Base-by-base conservation (phyloP, 2,888 invertebrate genomes). In the Leptothorax acervorum region DNA sequence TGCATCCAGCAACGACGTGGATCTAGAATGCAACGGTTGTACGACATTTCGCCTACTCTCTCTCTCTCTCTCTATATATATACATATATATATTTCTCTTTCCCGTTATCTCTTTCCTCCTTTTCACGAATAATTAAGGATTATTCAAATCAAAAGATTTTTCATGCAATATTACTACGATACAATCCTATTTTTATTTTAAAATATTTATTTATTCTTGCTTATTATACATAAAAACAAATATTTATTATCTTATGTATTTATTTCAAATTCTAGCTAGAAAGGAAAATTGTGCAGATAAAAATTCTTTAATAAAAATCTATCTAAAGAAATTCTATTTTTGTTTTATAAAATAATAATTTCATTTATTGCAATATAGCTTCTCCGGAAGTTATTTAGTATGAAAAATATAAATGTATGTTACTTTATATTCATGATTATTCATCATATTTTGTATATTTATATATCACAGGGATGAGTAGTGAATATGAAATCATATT, bases 11-110 rank as follows among this genome's bases (percentile, higher is more conserved):
- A 42, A 55, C 70, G 55, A 70, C 73, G 39, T n/a, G 48, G 48
- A 48, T 73, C 48, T 71, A 73, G 60, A 81, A 81, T 81, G 53
- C 83, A 70, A 62, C 55, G 53, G 53, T 28, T 63, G 66, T 79
- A 70, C 65, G 79, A 66, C 79, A 63, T 75, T 74, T 75, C 75
- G 53, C 62, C 39, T 23, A 12, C 31, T 31, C 70, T 45, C 39
- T 60, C n/a, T 28, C 18, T 78, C 82, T 82, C 83, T 84, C 83
- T 60, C 84, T 57, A 11, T 48, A 12, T 15, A 11, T 48, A 2
- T 15, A 11, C 12, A 11, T 51, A 18, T 51, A 4, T 51, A 18
- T 51, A 5, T 31, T 5, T 75, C 48, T 63, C 60, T 45, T 28
- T 39, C 42, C 5, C 15, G 31, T 28, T 57, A 18, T 57, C 18